Base-by-base conservation (phyloP, 2,113 vertebrate species). In the Tringa solitaria region DNA sequence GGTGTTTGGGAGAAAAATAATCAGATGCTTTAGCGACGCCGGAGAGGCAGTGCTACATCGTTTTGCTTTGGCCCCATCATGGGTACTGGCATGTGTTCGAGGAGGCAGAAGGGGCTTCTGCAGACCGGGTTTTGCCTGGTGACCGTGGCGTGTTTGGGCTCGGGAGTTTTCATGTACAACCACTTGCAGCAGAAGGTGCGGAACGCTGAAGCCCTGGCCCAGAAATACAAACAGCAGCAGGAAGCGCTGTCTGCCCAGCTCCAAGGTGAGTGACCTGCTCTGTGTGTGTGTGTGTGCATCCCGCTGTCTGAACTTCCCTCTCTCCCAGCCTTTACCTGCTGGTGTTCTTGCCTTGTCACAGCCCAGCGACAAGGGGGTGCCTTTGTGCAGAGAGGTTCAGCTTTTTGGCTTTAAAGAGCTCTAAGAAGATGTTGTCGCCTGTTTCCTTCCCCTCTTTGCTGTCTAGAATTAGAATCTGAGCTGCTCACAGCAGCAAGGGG, bases 211-310 rank as follows among this genome's bases (percentile, higher is more conserved):
- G 81, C 73, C 9, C 82, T 97, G 86, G 92, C 97, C 15, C 87
- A 92, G 89, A 98, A 97, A 81, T 96, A 95, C 97, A 97, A 95
- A 14, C 97, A 98, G 96, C 98, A 98, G 96, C 98, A 98, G 65
- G 98, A 98, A 81, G 93, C 97, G 1, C 97, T 98, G 22, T 98
- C 98, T 14, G 98, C 98, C 4, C 98, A 98, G 92, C 97, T 98
- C 50, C 98, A 98, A 92, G 98, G 98, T 98, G 96, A 97, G 98
- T 65, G 91, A 37, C 45, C 78, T 1, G 43, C 79, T 10, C 79
- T 0, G 4, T 4, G 50, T 26, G 24, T 15, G 9, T 2, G 33
- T 10, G 26, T 6, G 13, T 35, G 14, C 65, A 4, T 41, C 26
- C 2, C 16, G 3, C 50, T 4, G 7, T 1, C 67, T 2, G 3